phyloP scores from a whole-genome alignment of 2,888 invertebrate genomes.

The Orthosia incerta region DNA sequence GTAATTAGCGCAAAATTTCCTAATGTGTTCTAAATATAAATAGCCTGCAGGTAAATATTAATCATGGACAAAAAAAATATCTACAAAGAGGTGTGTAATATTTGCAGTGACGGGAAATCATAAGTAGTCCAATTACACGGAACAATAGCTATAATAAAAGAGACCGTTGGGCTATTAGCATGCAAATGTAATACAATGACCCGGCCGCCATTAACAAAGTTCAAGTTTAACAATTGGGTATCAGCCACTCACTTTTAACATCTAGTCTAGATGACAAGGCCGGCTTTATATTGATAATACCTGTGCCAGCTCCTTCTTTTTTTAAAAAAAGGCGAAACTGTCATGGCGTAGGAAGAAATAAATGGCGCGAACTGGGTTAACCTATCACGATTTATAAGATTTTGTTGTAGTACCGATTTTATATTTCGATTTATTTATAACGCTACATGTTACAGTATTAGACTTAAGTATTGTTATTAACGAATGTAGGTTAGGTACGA shows the following conservation, averaged over 20 bases:
- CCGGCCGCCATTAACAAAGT: conserved; percentile 69
- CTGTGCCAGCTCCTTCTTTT: conserved; percentile 11
- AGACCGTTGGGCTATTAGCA: conserved; percentile 68
- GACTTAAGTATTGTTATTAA: conserved; percentile 30
- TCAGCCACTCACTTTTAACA: conserved; percentile 69
- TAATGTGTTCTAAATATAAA: not conserved
- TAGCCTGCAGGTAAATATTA: not conserved
- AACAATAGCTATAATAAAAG: conserved; percentile 70
- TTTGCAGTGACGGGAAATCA: conserved; percentile 44
- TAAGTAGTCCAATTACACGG: conserved; percentile 51
- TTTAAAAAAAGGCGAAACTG: conserved; percentile 26
- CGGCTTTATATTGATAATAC: conserved; percentile 39
- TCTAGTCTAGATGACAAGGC: conserved; percentile 63
- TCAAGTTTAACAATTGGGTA: conserved; percentile 77
- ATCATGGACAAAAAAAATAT: not conserved
- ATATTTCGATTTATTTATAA: conserved; percentile 22
- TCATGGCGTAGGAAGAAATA: conserved; percentile 10
- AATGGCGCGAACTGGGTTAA: conserved; percentile 38
- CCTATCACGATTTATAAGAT: conserved; percentile 28
- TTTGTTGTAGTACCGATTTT: not conserved
- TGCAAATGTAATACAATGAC: conserved; percentile 75
- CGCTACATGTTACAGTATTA: conserved; percentile 20
- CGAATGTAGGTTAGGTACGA: conserved; percentile 30
- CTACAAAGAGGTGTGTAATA: conserved; percentile 16
- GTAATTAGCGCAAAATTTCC: not conserved